These are phyloP conservation scores for Ferdinandea cuprea DNA, from an alignment of 2,888 invertebrate genomes.

Conservation along the genomic window DNA sequence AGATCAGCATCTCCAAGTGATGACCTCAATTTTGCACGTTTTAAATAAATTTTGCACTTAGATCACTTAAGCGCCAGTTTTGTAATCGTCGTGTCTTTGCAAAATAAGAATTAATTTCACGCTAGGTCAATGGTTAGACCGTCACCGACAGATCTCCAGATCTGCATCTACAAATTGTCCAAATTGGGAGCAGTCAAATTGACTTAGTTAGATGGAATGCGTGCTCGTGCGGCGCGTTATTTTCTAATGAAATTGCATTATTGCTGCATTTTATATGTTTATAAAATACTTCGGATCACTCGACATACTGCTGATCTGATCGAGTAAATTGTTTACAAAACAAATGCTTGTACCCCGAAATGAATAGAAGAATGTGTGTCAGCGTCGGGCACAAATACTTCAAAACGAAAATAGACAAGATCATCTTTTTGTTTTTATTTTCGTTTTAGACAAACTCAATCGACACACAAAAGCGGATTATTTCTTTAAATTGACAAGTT, in stretches of 20 bases:
- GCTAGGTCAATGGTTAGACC: slow-evolving; percentile 64
- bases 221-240: slow-evolving; percentile 16
- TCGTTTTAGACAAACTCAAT: slow-evolving; percentile 3
- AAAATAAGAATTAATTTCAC: slow-evolving; percentile 58
- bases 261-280: background rate
- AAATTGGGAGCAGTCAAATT: slow-evolving; percentile 46
- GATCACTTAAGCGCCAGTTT: slow-evolving; percentile 50
- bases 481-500: slow-evolving; percentile 33
- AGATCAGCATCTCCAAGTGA: slow-evolving; percentile 51
- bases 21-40: slow-evolving; percentile 67
- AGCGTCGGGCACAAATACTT: slow-evolving; percentile 3
- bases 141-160: slow-evolving; percentile 22
- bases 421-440: slow-evolving; percentile 38
- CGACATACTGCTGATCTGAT: slow-evolving; percentile 4
- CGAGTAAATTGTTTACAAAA: slow-evolving; percentile 7
- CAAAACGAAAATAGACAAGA: slow-evolving; percentile 29
- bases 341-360: slow-evolving; percentile 6
- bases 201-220: slow-evolving; percentile 1
- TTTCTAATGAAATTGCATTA: slow-evolving; percentile 3
- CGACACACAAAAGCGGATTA: background rate
- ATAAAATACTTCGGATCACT: background rate
- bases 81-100: slow-evolving; percentile 7
- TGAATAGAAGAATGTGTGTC: slow-evolving; percentile 12
- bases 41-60: slow-evolving; percentile 62
- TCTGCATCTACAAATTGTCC: background rate